Base-by-base conservation (phyloP, 2,113 vertebrate genomes). In the Tragulus kanchil region DNA sequence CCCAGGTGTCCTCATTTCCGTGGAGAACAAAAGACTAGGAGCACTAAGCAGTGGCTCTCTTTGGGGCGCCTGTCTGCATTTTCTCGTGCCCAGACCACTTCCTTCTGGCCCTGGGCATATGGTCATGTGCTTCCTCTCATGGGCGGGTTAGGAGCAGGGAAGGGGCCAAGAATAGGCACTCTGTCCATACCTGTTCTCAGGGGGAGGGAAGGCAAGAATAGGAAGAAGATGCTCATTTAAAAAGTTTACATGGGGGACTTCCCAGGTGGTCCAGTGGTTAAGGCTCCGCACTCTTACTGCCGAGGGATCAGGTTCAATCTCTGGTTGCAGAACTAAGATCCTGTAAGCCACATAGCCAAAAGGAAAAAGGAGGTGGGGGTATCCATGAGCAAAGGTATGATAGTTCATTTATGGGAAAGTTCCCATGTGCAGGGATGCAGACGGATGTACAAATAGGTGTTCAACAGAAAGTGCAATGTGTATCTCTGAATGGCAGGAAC, bases 121-220 rank as follows among this genome's bases (percentile, higher is more conserved):
- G 59, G 83, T 97, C 95, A 86, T 92, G 95, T 97, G 97, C 82
- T 94, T 96, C 73, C 81, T 83, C 26, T 50, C 90, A 15, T 4
- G 64, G 83, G 94, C 14, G 36, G 93, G 85, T 5, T 42, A 5
- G 50, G 95, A 52, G 62, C 75, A 2, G 64, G 64, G 85, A n/a
- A n/a, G n/a, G n/a, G n/a, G n/a, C n/a, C n/a, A n/a, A n/a, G n/a
- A n/a, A n/a, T n/a, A n/a, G 8, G 10, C 5, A 2, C 12, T 3
- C 21, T 26, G 8, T 17, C 75, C 21, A 31, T 11, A 1, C 6
- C 0, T 6, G 14, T 28, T 10, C 54, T 67, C 64, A 0, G n/a
- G 67, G 65, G 64, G 23, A 28, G 26, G 23, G 15, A 23, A 58
- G 59, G 31, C 28, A 16, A 52, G 28, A 71, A 23, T 6, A 8